A percentile compares a stretch with the other conserved stretches of the same genome.
phyloP scores from a whole-genome alignment of 2,113 vertebrate species.

The Zosterops japonicus region DNA sequence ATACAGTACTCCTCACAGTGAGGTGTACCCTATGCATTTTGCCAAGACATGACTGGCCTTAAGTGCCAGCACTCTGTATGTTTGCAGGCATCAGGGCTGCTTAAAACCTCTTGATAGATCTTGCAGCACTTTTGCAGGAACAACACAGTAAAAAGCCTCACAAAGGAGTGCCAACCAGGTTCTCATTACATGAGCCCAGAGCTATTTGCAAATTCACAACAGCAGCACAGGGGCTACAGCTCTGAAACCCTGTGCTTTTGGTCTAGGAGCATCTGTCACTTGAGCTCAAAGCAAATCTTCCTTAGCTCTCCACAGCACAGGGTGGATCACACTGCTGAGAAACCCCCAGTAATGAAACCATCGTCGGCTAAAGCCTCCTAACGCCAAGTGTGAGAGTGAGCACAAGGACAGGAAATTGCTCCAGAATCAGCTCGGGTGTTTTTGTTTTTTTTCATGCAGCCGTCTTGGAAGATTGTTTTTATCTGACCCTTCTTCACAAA shows the following conservation, averaged over 20 bases:
- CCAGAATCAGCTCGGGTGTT: not conserved
- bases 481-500: not conserved
- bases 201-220: conserved; percentile 17
- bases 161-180: not conserved
- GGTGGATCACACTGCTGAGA: not conserved
- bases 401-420: not conserved
- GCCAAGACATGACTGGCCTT: not conserved
- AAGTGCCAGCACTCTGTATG: not conserved
- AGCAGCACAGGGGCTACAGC: not conserved
- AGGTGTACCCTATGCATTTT: not conserved
- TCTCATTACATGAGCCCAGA: not conserved
- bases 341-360: not conserved
- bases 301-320: not conserved
- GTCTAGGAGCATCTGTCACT: not conserved
- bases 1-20: not conserved
- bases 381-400: not conserved
- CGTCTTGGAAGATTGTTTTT: not conserved
- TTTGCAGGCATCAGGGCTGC: not conserved
- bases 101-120: not conserved
- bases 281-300: conserved; percentile 1
- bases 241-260: not conserved
- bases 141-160: not conserved
- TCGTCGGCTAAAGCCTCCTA: not conserved
- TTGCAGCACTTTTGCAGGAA: not conserved
- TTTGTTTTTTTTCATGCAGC: not conserved